phyloP scores from a whole-genome alignment of 2,797 vertebrate genomes.

The Gorsachius magnificus region DNA sequence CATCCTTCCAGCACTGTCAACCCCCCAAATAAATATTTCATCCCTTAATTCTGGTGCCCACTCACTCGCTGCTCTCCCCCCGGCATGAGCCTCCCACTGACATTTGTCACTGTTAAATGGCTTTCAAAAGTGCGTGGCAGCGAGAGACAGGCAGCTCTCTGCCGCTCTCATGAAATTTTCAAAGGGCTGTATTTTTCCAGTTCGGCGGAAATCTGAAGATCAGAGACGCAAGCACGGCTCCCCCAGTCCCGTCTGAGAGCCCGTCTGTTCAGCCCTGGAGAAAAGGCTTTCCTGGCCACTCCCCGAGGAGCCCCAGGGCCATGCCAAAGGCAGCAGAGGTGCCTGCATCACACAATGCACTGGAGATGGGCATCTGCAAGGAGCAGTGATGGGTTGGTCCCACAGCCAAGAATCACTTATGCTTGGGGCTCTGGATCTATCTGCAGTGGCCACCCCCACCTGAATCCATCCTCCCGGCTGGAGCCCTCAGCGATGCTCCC shows the following conservation, averaged over 20 bases:
- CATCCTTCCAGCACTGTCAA: neutral
- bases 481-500: neutral
- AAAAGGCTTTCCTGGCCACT: neutral
- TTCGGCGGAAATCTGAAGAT: neutral
- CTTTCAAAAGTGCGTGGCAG: accelerated
- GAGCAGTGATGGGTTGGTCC: neutral
- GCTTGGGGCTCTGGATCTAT: neutral
- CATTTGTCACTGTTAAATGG: neutral
- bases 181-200: neutral
- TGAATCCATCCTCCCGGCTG: neutral
- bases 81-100: accelerated
- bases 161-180: neutral
- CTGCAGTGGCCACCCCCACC: accelerated
- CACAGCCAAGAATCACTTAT: neutral
- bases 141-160: neutral
- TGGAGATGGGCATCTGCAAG: neutral
- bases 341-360: neutral
- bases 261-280: neutral
- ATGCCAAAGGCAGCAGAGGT: neutral
- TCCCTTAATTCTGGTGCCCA: neutral
- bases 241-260: neutral
- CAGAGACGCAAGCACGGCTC: accelerated
- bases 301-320: accelerated
- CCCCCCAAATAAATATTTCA: neutral
- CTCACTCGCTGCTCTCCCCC: neutral